phyloP scores from a whole-genome alignment of 2,797 vertebrate species.

The Tachyglossus aculeatus region DNA sequence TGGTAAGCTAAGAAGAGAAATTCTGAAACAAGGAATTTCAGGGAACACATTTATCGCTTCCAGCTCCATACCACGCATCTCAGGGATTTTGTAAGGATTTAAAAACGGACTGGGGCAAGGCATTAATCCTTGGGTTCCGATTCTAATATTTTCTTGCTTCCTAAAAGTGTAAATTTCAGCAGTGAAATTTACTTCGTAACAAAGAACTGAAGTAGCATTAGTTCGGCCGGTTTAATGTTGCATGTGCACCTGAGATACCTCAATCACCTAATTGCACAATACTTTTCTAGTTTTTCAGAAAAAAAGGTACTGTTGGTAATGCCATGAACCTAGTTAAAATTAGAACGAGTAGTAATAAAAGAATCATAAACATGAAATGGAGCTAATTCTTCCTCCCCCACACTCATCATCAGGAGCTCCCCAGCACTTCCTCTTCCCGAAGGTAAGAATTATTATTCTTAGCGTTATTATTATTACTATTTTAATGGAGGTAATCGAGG shows the following conservation, averaged over 20 bases:
- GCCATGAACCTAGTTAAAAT: neutral
- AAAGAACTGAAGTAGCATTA: conserved; percentile 10
- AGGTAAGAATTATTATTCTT: too few relatives aligned
- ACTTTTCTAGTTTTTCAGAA: neutral
- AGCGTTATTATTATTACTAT: too few relatives aligned
- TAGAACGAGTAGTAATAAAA: too few relatives aligned
- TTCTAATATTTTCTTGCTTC: conserved; percentile 11
- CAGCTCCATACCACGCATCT: neutral
- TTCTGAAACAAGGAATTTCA: too few relatives aligned
- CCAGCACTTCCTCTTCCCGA: too few relatives aligned
- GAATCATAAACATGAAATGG: too few relatives aligned
- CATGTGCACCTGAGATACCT: neutral
- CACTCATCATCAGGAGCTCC: too few relatives aligned
- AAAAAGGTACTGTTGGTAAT: conserved; percentile 23
- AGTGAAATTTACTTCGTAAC: neutral
- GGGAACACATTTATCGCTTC: conserved; percentile 4
- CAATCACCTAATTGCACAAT: conserved; percentile 17
- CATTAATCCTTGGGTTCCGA: conserved; percentile 6
- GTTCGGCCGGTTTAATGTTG: conserved; percentile 16
- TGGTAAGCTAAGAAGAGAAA: too few relatives aligned
- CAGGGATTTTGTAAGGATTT: neutral
- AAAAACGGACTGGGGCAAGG: neutral
- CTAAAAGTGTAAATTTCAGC: conserved; percentile 4
- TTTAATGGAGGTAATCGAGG: too few relatives aligned
- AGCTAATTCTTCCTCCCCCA: too few relatives aligned